Percentiles rank a stretch among this genome's conserved stretches.
Conservation (phyloP, 2,113 vertebrate genomes). For the Genyomyrus donnyi region DNA sequence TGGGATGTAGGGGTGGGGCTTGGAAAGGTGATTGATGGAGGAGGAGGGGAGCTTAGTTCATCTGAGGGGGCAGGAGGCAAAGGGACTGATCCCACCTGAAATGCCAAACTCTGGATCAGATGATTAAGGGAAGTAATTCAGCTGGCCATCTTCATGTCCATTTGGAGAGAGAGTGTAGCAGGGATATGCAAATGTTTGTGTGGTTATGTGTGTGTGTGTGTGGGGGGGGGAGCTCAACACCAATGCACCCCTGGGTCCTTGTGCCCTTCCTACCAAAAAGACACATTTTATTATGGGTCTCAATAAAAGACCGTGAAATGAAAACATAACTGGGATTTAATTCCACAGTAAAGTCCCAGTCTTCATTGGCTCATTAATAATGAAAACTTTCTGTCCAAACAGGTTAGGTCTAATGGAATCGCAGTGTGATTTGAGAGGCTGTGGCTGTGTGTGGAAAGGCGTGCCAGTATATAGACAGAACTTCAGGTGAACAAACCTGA, state of each 20-base stretch:
- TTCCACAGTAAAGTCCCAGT: slow-evolving; percentile 46
- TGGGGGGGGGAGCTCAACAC: neutral
- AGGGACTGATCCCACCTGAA: neutral
- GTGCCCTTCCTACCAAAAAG: slow-evolving; percentile 18
- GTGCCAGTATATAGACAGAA: neutral
- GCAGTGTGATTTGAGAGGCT: neutral
- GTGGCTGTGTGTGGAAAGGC: neutral
- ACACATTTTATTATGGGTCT: slow-evolving; percentile 38
- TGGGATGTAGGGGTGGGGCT: neutral
- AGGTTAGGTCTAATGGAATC: slow-evolving; percentile 14
- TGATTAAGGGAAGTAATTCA: slow-evolving; percentile 52
- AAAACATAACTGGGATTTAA: slow-evolving; percentile 64
- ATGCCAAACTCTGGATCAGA: slow-evolving; percentile 30
- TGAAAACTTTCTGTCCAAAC: slow-evolving; percentile 26
- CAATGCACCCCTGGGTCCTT: slow-evolving; percentile 11
- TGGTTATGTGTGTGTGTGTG: neutral
- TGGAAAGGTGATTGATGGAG: neutral
- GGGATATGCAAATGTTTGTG: slow-evolving; percentile 14
- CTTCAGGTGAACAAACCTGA: too few relatives aligned
- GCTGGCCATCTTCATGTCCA: slow-evolving; percentile 51
- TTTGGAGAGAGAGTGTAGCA: slow-evolving; percentile 38
- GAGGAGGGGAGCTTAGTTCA: neutral
- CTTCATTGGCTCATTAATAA: slow-evolving; percentile 43
- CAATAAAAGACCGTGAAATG: slow-evolving; percentile 57
- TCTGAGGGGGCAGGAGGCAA: neutral